Evolutionary conservation across 2,888 invertebrate species (phyloP), one percentile per base, ranked within the genome.

Genomic region (Stenchaetothrips biformis): DNA sequence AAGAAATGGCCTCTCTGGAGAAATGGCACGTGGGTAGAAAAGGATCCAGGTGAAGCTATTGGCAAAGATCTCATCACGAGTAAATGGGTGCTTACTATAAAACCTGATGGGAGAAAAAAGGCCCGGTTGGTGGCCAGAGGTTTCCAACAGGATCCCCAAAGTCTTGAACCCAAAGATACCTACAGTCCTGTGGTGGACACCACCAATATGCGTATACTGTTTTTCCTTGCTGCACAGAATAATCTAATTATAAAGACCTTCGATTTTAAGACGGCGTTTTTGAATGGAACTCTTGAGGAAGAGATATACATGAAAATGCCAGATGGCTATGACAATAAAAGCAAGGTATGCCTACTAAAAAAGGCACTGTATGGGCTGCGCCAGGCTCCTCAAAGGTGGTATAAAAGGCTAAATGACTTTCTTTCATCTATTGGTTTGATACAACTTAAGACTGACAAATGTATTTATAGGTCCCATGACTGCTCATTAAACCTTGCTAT

Each of bases 301-400:
- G 78, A 80, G 49, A 13, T 82, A 7, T 82, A 81, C 79, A 80
- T 82, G 82, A 47, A 67, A 27, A 53, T 82, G 74, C 82, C 82
- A 48, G 81, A 82, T 77, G 82, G 81, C 16, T 82, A 79, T 16
- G 27, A 80, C 8, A 7, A 49, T 7, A 7, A 49, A 16, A n/a
- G 21, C 16, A 81, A 80, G 27, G 77, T 82, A 11, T 82, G 81
- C 53, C 47, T 77, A 16, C 81, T 82, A 8, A 49, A 80, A 25
- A 82, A 82, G 78, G 77, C 82, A 9, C 79, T 82, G 2, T 82
- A 82, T 79, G 82, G 82, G 8, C 74, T 82, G 18, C 80, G 80
- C 59, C 82, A 82, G 49, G 81, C 82, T 48, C 82, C 82, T n/a
- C 48, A 77, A 37, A 82, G 81, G 16, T 82, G 82, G 81, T 82